phyloP scores from a whole-genome alignment of 2,888 invertebrate species.

The Malthinus seriepunctatus region DNA sequence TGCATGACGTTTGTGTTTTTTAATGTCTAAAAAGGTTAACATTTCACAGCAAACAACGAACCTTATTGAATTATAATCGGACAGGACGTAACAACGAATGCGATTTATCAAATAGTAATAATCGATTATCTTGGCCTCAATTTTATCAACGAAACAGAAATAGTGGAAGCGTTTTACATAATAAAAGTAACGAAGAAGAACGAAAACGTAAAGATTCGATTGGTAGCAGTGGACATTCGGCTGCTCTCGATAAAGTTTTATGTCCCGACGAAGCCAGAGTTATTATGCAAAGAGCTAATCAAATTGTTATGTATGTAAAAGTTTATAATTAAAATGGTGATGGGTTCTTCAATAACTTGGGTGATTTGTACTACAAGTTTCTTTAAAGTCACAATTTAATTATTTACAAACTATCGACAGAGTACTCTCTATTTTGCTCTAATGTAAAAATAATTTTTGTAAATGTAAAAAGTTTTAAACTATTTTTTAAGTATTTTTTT shows the following conservation, averaged over 20 bases:
- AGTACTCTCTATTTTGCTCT: too few species aligned
- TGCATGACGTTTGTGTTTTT: slow-evolving; percentile 5
- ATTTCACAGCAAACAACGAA: slow-evolving; percentile 53
- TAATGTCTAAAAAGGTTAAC: not conserved
- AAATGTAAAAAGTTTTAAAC: too few species aligned
- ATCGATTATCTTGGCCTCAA: slow-evolving; percentile 63
- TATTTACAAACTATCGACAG: not conserved
- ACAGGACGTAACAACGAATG: slow-evolving; percentile 55
- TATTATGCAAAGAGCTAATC: slow-evolving; percentile 78
- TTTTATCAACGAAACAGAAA: slow-evolving; percentile 48
- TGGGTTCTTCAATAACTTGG: slow-evolving; percentile 2
- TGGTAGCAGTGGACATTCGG: slow-evolving; percentile 53
- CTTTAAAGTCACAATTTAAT: not conserved
- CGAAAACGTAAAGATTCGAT: slow-evolving; percentile 50
- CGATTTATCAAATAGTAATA: slow-evolving; percentile 55
- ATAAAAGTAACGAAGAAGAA: slow-evolving; percentile 44
- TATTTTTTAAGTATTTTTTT: too few species aligned
- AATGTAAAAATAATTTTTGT: too few species aligned
- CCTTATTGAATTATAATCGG: slow-evolving; percentile 47
- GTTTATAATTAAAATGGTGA: slow-evolving; percentile 4
- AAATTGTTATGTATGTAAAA: slow-evolving; percentile 81
- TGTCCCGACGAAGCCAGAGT: slow-evolving; percentile 77
- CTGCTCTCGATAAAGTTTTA: slow-evolving; percentile 62
- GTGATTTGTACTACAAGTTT: slow-evolving; percentile 3
- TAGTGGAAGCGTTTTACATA: slow-evolving; percentile 49